phyloP scores from a whole-genome alignment of 2,888 invertebrate genomes.

The Agrilus mali region DNA sequence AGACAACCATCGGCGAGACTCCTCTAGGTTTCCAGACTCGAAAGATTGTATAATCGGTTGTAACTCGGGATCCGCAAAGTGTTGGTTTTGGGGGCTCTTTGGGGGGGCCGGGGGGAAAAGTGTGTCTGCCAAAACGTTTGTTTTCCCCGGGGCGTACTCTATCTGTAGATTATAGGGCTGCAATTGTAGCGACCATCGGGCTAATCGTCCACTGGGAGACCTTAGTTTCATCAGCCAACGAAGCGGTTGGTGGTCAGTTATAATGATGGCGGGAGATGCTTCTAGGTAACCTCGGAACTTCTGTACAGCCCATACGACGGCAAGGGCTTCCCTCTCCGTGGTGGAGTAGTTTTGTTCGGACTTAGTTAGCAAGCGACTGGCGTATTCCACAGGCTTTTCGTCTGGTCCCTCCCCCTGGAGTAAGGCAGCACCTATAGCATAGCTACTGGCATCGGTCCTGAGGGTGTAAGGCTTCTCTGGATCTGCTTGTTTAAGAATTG shows the following conservation, averaged over 20 bases:
- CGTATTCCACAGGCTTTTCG: constrained; percentile 17
- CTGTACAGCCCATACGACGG: constrained; percentile 19
- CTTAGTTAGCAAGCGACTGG: constrained; percentile 16
- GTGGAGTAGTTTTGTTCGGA: constrained; percentile 21
- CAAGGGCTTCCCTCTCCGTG: constrained; percentile 22
- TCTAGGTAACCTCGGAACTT: constrained; percentile 29
- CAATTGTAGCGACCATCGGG: constrained; percentile 30
- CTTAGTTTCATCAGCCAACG: constrained; percentile 30
- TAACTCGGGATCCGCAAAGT: neutral
- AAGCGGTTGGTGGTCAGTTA: constrained; percentile 33
- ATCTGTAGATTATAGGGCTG: constrained; percentile 26
- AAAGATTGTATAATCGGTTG: neutral
- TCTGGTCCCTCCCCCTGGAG: constrained; percentile 13
- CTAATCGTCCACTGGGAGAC: constrained; percentile 28
- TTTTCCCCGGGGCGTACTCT: constrained; percentile 25
- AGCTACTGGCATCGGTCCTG: constrained; percentile 18
- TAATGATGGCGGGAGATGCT: constrained; percentile 21
- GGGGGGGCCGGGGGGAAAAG: constrained; percentile 20
- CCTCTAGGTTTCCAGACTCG: neutral
- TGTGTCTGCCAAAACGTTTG: constrained; percentile 26
- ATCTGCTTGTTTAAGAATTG: constrained; percentile 15
- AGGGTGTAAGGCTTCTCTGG: constrained; percentile 14
- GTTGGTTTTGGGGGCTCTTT: neutral
- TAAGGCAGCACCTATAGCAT: constrained; percentile 14
- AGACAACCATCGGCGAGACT: neutral